Percentiles rank a stretch among this genome's conserved stretches.
phyloP scores from a whole-genome alignment of 2,113 vertebrate species.

The Furnarius figulus region DNA sequence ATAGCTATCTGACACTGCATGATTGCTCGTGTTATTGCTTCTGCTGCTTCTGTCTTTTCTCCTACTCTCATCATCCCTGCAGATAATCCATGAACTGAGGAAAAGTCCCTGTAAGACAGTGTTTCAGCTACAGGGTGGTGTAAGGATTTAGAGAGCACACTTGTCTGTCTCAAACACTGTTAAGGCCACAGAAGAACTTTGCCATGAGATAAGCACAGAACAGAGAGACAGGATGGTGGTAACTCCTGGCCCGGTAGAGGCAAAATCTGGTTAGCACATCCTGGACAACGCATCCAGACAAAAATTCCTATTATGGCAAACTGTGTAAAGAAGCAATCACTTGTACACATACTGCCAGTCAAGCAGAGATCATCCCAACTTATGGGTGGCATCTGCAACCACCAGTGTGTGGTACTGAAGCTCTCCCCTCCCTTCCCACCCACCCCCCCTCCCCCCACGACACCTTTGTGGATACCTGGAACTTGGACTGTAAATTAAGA shows the following conservation, averaged over 20 bases:
- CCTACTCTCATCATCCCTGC: background rate
- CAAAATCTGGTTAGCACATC: background rate
- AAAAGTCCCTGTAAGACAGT: background rate
- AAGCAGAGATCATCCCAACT: background rate
- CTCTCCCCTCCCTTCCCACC: too few relatives aligned
- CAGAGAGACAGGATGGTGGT: background rate
- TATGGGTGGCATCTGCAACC: background rate
- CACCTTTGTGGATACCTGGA: background rate
- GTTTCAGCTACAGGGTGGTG: background rate
- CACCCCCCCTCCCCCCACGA: too few relatives aligned
- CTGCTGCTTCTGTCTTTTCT: background rate
- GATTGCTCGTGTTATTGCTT: background rate
- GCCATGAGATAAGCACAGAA: background rate
- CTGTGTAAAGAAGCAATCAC: background rate
- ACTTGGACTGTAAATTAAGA: background rate
- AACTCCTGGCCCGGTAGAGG: background rate
- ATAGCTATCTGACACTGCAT: background rate
- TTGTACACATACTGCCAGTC: fast-evolving
- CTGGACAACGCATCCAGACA: background rate
- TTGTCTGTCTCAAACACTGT: background rate
- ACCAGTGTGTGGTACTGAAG: too few relatives aligned
- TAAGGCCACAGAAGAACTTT: background rate
- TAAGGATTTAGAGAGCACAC: background rate
- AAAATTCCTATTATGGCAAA: background rate
- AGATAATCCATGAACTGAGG: background rate